Evolutionary conservation across 23 tunicate species (phyloP), one percentile per base, ranked within the genome.

Genomic region (Styela clava): DNA sequence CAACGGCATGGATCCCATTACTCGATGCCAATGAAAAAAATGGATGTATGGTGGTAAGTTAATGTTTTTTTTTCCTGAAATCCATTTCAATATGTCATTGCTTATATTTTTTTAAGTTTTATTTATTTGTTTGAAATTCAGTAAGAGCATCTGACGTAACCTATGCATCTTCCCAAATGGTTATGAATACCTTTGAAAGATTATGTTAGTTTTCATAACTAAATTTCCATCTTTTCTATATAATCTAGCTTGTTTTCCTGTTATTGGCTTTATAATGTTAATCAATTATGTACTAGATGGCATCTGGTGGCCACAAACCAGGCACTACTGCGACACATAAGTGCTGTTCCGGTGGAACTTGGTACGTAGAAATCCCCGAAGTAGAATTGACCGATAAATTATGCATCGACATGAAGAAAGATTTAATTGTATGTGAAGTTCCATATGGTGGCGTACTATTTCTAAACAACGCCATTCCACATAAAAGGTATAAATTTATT

Each of bases 1-100:
- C 87, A 19, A 91, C 97, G 3, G 97, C 97, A 2, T 91, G 97
- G 97, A 91, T 91, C 22, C 97, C 97, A 34, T 61, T 91, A 64
- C 67, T 86, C 12, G 74, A 91, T 72, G 97, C 97, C 1, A 86
- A 86, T 64, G 52, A 31, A 73, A 77, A 74, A 9, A 91, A 91
- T 68, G 97, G 97, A 1, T 91, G 97, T 63, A 83, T 91, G 83
- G 88, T 82, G 88, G 95, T 85, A 71, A 29, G 61, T 24, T 23
- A 34, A 22, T 18, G 30, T 70, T 34, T 20, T 82, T 61, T 78
- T 16, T 32, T 56, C 20, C 20, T 24, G 0, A 1, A 69, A 69
- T n/a, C n/a, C n/a, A n/a, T 61, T 22, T 0, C 23, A 21, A 23
- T 61, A 21, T 21, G 22, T 61, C 63, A 61, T 21, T 61, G 64